Evolutionary conservation across 2,797 vertebrate genomes (phyloP).

Genomic region (Eulemur albifrons): DNA sequence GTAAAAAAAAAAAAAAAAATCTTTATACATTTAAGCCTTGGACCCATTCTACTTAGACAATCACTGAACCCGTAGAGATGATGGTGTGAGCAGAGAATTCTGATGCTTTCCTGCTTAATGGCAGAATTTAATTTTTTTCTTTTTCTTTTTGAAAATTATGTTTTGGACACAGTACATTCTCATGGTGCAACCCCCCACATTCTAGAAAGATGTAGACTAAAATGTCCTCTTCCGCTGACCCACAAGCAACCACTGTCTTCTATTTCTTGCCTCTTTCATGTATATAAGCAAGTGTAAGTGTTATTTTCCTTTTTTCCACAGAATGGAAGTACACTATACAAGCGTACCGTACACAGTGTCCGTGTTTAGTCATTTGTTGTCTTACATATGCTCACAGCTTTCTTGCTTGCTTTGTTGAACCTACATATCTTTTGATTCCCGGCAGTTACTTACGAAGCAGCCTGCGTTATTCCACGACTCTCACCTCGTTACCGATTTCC

Average conservation of each 20-base stretch:
- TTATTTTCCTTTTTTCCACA: too few relatives aligned
- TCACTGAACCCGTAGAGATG: accelerated
- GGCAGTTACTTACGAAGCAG: not conserved
- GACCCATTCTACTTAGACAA: not conserved
- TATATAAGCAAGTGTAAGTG: not conserved
- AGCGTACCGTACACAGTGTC: not conserved
- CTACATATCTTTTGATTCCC: not conserved
- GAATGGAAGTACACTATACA: not conserved
- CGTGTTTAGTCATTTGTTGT: not conserved
- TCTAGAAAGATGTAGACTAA: not conserved
- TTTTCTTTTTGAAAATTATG: not conserved
- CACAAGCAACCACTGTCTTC: too few relatives aligned
- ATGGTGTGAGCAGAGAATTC: not conserved
- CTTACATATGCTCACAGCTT: not conserved
- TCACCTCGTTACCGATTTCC: not conserved
- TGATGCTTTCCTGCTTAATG: not conserved
- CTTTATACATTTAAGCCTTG: not conserved
- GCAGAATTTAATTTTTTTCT: too few relatives aligned
- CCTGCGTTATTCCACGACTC: not conserved
- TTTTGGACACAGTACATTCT: not conserved
- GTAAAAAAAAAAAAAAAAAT: not conserved
- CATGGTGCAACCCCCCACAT: too few relatives aligned
- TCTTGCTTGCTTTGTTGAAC: not conserved
- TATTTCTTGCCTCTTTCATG: not conserved
- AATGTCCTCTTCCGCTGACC: not conserved